Base-by-base conservation (phyloP, 2,797 vertebrate genomes). In the Scolopax rusticola region DNA sequence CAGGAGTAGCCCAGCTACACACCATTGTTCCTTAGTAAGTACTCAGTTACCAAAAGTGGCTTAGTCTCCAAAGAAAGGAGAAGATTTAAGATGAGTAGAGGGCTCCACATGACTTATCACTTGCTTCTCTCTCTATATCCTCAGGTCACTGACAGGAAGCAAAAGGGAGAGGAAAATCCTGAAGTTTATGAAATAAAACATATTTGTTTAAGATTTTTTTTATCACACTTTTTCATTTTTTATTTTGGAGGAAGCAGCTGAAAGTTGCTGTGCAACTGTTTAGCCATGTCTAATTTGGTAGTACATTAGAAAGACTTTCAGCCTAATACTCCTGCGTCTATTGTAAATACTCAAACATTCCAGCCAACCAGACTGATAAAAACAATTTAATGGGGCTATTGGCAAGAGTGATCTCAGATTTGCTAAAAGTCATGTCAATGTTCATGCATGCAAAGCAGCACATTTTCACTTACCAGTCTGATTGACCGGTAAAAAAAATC, bases 311-410 rank as follows among this genome's bases (percentile, higher is more conserved):
- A 94, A 97, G 96, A 97, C 95, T 96, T 96, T 96, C 96, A 97
- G 90, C 87, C 94, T 98, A 98, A 97, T 80, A 38, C 21, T 93
- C 90, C 94, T 97, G 97, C 97, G 97, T 97, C 97, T 97, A 64
- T 95, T 93, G 92, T 90, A 98, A 97, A 97, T 94, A 97, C 94
- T 97, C 79, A 24, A 97, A 97, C 97, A 98, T 98, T 98, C 96
- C 98, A 97, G 93, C 60, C 97, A 98, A 98, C 96, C 96, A 97
- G 94, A 97, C 97, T 97, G 97, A 98, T 98, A 97, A 97, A 98
- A 98, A 97, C 97, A 97, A 98, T 98, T 98, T 98, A 98, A 98
- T 67, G 64, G 97, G 89, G 96, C 97, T 98, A 95, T 94, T 95
- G 91, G 85, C 83, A 87, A 97, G 92, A 90, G 84, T 69, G 92